A percentile compares a stretch with the other conserved stretches of the same genome.
Evolutionary conservation across 2,888 invertebrate genomes (phyloP).

Genomic region (Agonopterix alstromeriana): DNA sequence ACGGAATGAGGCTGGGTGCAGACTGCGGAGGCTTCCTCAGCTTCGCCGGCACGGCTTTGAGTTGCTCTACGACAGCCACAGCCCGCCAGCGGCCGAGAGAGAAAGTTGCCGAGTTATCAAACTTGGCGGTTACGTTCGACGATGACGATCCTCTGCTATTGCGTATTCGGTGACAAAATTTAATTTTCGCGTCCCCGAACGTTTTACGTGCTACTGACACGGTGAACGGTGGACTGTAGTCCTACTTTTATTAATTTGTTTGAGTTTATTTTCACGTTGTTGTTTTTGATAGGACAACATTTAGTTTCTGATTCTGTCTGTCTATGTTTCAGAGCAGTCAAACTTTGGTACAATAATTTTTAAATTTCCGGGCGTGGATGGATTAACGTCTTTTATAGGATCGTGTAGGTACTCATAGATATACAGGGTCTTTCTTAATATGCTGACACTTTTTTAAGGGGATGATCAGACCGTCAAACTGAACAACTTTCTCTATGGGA

Average conservation of each 20-base stretch:
- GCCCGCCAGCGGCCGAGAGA: constrained; percentile 41
- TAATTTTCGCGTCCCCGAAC: constrained; percentile 50
- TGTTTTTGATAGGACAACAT: neutral
- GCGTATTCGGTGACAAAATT: constrained; percentile 72
- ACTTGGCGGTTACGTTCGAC: constrained; percentile 68
- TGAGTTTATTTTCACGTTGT: neutral
- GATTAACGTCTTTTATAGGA: no score
- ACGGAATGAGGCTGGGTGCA: constrained; percentile 50
- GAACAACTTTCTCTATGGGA: no score
- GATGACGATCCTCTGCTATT: constrained; percentile 68
- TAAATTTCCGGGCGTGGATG: no score
- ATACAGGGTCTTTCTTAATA: no score
- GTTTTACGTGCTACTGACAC: constrained; percentile 64
- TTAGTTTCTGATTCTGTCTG: no score
- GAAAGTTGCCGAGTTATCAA: constrained; percentile 72
- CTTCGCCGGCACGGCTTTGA: neutral
- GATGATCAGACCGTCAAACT: no score
- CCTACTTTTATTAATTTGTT: constrained; percentile 35
- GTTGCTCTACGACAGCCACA: constrained; percentile 2
- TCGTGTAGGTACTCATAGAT: no score
- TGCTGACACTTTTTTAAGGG: no score
- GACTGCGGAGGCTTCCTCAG: no score
- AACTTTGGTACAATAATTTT: no score
- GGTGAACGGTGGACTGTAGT: constrained; percentile 47
- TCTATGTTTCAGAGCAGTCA: no score